A percentile compares a stretch with the other conserved stretches of the same genome.
Evolutionary conservation across 2,888 invertebrate species (phyloP).

Genomic region (Eupeodes luniger): DNA sequence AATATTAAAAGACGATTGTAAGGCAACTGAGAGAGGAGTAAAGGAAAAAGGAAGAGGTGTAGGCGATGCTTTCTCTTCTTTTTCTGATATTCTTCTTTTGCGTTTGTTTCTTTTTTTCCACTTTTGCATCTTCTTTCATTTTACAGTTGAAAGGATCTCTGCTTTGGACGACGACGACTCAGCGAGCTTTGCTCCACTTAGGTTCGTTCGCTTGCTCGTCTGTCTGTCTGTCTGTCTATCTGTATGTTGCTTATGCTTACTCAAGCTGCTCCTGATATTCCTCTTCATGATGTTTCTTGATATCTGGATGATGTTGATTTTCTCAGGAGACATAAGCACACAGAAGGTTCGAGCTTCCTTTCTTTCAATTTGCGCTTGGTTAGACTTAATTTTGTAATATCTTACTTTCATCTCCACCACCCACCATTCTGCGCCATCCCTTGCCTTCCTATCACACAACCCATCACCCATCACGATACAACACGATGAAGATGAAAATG

Average conservation of each 20-base stretch:
- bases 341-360: conserved; percentile 27
- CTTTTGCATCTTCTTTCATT: conserved; percentile 28
- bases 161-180: conserved; percentile 3
- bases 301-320: conserved; percentile 53
- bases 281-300: neutral
- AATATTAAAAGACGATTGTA: conserved; percentile 53
- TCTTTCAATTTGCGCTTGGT: conserved; percentile 68
- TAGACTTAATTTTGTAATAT: conserved; percentile 70
- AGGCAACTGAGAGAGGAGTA: no score
- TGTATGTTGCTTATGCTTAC: no score
- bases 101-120: neutral
- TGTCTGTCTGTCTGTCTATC: conserved; percentile 35
- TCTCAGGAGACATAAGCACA: conserved; percentile 43
- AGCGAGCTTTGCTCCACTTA: neutral
- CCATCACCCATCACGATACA: neutral
- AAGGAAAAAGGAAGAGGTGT: conserved; percentile 1
- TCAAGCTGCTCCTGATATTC: neutral
- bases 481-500: neutral
- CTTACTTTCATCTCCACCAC: conserved; percentile 19
- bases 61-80: conserved; percentile 21
- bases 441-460: neutral
- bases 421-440: neutral
- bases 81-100: neutral
- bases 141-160: conserved; percentile 28
- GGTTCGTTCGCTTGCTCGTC: no score